Conservation (phyloP, 1,140 invertebrate species). For the Andrena cerasifolii region DNA sequence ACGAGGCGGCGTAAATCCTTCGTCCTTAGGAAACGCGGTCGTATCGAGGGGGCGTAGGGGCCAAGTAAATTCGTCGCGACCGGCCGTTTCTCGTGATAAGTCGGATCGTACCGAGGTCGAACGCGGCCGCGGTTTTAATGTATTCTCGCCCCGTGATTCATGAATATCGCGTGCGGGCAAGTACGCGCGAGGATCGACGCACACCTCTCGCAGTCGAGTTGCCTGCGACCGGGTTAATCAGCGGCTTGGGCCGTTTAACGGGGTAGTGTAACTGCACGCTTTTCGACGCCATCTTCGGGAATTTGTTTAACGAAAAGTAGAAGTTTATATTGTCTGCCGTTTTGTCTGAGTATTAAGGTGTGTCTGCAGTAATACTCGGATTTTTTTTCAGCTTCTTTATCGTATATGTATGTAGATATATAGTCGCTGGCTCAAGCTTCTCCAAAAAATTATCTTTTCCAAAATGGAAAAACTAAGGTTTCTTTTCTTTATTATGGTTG, state of each 20-base stretch:
- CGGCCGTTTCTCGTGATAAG: slow-evolving; percentile 27
- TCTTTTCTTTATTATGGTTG: no score
- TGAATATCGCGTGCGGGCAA: slow-evolving; percentile 71
- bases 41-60: slow-evolving; percentile 9
- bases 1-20: slow-evolving; percentile 32
- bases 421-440: no score
- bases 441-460: no score
- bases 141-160: slow-evolving; percentile 53
- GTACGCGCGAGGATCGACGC: slow-evolving; percentile 9
- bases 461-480: no score
- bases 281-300: no score
- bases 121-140: slow-evolving; percentile 18
- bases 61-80: slow-evolving; percentile 32
- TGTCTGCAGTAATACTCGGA: no score
- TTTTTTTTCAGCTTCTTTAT: no score
- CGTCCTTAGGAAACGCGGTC: slow-evolving; percentile 37
- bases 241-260: not conserved
- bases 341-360: no score
- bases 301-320: no score
- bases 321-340: no score
- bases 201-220: slow-evolving; percentile 2
- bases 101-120: slow-evolving; percentile 1
- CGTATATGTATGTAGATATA: no score
- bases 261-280: no score
- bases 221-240: slow-evolving; percentile 59